These are phyloP conservation scores for Syngnathoides biaculeatus DNA, from an alignment of 2,113 vertebrate species.

Conservation along the genomic window DNA sequence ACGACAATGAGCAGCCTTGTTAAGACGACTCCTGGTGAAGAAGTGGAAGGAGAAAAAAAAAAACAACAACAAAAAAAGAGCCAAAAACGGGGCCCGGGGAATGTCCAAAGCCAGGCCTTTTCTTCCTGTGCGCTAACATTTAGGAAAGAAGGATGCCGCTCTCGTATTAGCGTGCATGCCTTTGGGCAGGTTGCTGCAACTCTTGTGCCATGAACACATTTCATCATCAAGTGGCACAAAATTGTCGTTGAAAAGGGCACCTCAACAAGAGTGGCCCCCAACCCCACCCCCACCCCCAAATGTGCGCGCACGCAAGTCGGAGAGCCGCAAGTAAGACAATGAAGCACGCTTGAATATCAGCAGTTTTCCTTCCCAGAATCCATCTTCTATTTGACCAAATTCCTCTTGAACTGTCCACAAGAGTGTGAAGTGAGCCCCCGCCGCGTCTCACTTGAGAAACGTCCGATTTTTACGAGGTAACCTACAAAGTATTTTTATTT, in stretches of 20 bases:
- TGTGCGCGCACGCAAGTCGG: no score
- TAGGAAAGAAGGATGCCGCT: slow-evolving; percentile 53
- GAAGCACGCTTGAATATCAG: no score
- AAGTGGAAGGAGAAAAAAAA: slow-evolving; percentile 54
- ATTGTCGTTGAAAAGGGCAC: slow-evolving; percentile 2
- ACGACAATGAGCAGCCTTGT: slow-evolving; percentile 71
- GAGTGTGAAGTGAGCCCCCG: not conserved
- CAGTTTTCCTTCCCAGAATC: no score
- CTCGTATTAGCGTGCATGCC: slow-evolving; percentile 20
- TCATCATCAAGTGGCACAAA: slow-evolving; percentile 19
- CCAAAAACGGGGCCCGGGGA: slow-evolving; percentile 54
- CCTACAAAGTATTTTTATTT: not conserved
- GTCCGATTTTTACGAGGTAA: not conserved
- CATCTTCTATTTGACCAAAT: no score
- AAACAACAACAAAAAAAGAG: no score
- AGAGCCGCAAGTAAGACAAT: no score
- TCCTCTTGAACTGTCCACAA: not conserved
- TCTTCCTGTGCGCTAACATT: slow-evolving; percentile 57
- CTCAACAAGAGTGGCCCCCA: not conserved
- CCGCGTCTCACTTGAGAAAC: not conserved
- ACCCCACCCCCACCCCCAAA: no score
- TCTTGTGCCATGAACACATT: slow-evolving; percentile 40
- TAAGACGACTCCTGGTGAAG: slow-evolving; percentile 57
- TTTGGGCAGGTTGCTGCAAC: slow-evolving; percentile 45
- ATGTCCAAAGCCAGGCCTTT: slow-evolving; percentile 55